Evolutionary conservation across 2,113 vertebrate species (phyloP), one percentile per base, ranked within the genome.

Genomic region (Phalacrocorax carbo): DNA sequence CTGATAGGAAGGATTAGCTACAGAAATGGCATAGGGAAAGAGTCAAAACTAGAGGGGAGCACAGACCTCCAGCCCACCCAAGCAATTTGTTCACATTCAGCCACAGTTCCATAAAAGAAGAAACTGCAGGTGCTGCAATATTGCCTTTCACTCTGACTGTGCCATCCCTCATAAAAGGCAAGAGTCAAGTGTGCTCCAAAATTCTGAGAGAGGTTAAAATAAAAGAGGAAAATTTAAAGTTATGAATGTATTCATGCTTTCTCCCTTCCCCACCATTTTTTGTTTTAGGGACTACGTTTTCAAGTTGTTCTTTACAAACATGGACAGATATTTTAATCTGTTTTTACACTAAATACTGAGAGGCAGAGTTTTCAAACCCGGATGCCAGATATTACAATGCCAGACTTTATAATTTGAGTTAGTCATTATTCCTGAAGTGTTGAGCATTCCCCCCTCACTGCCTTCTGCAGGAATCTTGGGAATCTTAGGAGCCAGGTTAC

Each of bases 1-100:
- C 90, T 96, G 95, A 96, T 94, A 93, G 81, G 76, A 68, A 52
- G 94, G 95, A 97, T 97, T 97, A 97, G 96, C 93, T 91, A 69
- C 82, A 75, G 83, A 95, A 93, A 96, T 79, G 92, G 78, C 64
- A 82, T 2, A 42, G 44, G 15, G 25, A 75, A 82, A 17, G 81
- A 60, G 77, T 80, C 86, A 92, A 78, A 96, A 91, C 75, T 58
- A 29, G 51, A 89, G 89, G 72, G 78, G 71, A 94, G 71, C 55
- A 27, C 32, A 95, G 93, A 62, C 49, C 76, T 85, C 57, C 51
- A 96, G 92, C 90, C 77, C 82, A 76, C 2, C 5, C 82, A 82
- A 52, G 83, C 73, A 27, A 93, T 93, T 75, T 77, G 62, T 84
- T 87, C n/a, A 1, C 66, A 77, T 87, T 83, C 80, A 85, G 75